Evolutionary conservation across 92 coral and sea anemone genomes (phyloP), one percentile per base, ranked within the genome.

Genomic region (Phenganax stokvisi): DNA sequence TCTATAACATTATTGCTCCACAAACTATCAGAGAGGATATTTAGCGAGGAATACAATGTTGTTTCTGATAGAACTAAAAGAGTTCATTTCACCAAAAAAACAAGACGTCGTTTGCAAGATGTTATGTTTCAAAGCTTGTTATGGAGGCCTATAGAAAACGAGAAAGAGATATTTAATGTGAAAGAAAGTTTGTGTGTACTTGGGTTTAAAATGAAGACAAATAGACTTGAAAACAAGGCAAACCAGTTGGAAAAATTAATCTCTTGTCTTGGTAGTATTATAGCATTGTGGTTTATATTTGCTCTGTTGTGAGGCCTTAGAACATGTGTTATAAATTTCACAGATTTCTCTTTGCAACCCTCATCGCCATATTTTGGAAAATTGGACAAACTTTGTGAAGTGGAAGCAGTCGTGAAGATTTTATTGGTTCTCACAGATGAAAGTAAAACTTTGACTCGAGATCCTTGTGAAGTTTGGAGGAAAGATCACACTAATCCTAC

Each of bases 391-490:
- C 10, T 79, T 64, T 16, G 15, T 79, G 83, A 79, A 30, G 74
- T 79, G 52, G 74, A 79, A 44, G 73, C 83, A 13, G 58, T 79
- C 2, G 12, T 63, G 6, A 79, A 79, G 68, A 51, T 79, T 37
- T 55, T 79, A 20, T 9, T 79, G 37, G 74, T 17, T 47, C 56
- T 79, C 13, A 62, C 83, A 79, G 51, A 63, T 3, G 69, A 62
- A n/a, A 37, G 31, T 47, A 20, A 63, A 79, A 51, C 65, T n/a
- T 29, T 79, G 62, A 79, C 63, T 2, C 74, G 1, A 16, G 74
- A 79, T 62, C 61, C 62, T 1, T 79, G 83, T 65, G 83, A 79
- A 79, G 83, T 79, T 13, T 79, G 83, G 83, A 79, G 83, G 65
- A 79, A 79, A 53, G 73, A 30, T 68, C 16, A 9, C 9, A 4